A percentile compares a stretch with the other conserved stretches of the same genome.
Conservation (phyloP, 2,113 vertebrate species). For the Cranoglanis bouderius region DNA sequence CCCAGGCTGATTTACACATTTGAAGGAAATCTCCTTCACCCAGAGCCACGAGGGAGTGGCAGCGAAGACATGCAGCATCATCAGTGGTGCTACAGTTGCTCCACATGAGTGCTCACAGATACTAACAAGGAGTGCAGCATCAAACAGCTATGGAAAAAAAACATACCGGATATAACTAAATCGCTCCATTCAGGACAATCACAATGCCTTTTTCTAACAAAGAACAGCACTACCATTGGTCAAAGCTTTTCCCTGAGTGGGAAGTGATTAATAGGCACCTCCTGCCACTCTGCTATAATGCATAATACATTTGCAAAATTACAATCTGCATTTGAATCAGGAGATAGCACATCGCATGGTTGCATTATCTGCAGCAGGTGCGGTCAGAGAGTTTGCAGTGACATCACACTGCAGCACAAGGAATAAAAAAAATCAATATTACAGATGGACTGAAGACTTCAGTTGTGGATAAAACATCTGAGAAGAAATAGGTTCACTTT, state of each 20-base stretch:
- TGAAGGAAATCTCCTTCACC: constrained; percentile 26
- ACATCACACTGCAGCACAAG: constrained; percentile 52
- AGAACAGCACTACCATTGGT: neutral
- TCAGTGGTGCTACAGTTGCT: constrained; percentile 5
- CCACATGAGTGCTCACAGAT: constrained; percentile 1
- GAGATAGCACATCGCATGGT: constrained; percentile 50
- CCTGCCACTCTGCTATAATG: neutral
- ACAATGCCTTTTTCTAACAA: neutral
- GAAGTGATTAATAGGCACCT: constrained; percentile 1
- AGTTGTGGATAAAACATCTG: constrained; percentile 27
- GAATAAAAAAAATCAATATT: constrained; percentile 62
- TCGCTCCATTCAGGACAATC: constrained; percentile 17
- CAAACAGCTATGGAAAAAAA: constrained; percentile 12
- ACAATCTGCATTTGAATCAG: constrained; percentile 18
- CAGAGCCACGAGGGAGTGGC: neutral
- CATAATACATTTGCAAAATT: constrained; percentile 35
- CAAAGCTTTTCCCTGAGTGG: constrained; percentile 7
- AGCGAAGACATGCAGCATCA: constrained; percentile 32
- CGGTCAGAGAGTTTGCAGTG: constrained; percentile 53
- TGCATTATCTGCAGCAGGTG: constrained; percentile 52
- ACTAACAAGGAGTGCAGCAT: neutral
- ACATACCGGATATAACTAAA: constrained; percentile 36
- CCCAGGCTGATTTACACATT: constrained; percentile 41
- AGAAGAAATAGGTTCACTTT: neutral
- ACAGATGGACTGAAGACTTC: constrained; percentile 32